Evolutionary conservation across 2,797 vertebrate species (phyloP).

Genomic region (Gymnodraco acuticeps): DNA sequence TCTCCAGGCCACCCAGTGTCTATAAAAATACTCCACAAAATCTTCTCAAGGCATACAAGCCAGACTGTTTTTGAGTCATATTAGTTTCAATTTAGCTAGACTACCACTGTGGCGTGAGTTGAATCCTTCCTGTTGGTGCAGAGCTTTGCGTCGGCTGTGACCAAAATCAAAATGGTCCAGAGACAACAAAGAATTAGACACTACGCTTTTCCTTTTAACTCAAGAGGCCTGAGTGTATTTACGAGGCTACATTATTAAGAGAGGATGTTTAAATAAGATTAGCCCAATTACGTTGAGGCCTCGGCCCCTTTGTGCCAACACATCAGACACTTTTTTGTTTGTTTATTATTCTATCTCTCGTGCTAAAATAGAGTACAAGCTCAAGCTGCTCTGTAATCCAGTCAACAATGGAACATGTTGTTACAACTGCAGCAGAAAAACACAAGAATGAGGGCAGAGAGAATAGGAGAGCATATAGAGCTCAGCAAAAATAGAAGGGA

Average conservation of each 20-base stretch:
- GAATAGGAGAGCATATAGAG: conserved; percentile 46
- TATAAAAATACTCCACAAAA: conserved; percentile 35
- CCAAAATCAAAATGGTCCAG: conserved; percentile 45
- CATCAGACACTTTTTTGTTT: conserved; percentile 34
- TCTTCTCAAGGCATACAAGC: conserved; percentile 28
- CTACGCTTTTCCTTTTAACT: conserved; percentile 49
- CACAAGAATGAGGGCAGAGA: conserved; percentile 63
- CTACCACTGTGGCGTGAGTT: conserved; percentile 25
- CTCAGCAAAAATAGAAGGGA: conserved; percentile 53
- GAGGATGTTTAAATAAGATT: conserved; percentile 39
- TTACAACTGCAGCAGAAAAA: conserved; percentile 58
- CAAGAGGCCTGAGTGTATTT: conserved; percentile 41
- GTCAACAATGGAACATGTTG: conserved; percentile 60
- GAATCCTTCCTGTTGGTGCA: conserved; percentile 63
- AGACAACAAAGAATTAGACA: conserved; percentile 44
- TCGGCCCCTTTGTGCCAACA: conserved; percentile 38
- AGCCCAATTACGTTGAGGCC: conserved; percentile 29
- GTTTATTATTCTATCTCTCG: conserved; percentile 44
- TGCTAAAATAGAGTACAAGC: conserved; percentile 28
- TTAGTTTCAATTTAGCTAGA: conserved; percentile 45
- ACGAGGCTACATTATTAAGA: conserved; percentile 42
- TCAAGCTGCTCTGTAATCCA: conserved; percentile 47
- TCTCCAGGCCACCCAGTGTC: conserved; percentile 60
- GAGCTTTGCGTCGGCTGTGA: conserved; percentile 48
- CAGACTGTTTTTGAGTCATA: conserved; percentile 42